Percentiles rank a stretch among this genome's conserved stretches.
phyloP scores from a whole-genome alignment of 2,797 vertebrate genomes.

The Liparis tanakae region DNA sequence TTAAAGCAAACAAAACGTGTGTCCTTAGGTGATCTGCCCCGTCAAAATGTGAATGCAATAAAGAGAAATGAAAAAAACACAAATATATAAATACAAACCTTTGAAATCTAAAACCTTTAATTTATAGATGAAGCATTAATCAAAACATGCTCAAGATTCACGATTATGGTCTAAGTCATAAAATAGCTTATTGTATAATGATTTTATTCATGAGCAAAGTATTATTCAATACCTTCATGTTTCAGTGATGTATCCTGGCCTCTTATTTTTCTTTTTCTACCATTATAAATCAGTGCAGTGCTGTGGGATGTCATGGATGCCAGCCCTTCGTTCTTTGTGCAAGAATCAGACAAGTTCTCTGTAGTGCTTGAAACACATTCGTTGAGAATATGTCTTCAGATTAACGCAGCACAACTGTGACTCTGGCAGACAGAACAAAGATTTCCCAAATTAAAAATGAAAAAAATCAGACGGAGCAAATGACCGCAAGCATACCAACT shows the following conservation, averaged over 20 bases:
- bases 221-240: conserved; percentile 71
- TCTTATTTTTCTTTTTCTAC: conserved; percentile 57
- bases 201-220: conserved; percentile 77
- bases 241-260: conserved; percentile 67
- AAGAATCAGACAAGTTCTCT: conserved; percentile 55
- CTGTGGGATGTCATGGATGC: conserved; percentile 64
- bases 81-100: conserved; percentile 38
- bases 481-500: conserved; percentile 15
- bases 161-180: conserved; percentile 56
- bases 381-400: conserved; percentile 60
- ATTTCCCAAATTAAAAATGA: conserved; percentile 60
- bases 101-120: conserved; percentile 50
- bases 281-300: conserved; percentile 73
- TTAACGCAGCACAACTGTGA: conserved; percentile 54
- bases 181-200: conserved; percentile 72
- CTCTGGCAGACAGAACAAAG: conserved; percentile 58
- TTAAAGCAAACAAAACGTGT: conserved; percentile 56
- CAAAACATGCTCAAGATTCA: conserved; percentile 55
- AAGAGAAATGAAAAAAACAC: conserved; percentile 19
- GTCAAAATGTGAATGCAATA: conserved; percentile 46
- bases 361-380: conserved; percentile 66
- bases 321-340: conserved; percentile 60
- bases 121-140: conserved; percentile 72
- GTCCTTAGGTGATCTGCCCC: conserved; percentile 52
- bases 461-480: conserved; percentile 24